Conservation (phyloP, 2,113 vertebrate species). For the Uria lomvia region DNA sequence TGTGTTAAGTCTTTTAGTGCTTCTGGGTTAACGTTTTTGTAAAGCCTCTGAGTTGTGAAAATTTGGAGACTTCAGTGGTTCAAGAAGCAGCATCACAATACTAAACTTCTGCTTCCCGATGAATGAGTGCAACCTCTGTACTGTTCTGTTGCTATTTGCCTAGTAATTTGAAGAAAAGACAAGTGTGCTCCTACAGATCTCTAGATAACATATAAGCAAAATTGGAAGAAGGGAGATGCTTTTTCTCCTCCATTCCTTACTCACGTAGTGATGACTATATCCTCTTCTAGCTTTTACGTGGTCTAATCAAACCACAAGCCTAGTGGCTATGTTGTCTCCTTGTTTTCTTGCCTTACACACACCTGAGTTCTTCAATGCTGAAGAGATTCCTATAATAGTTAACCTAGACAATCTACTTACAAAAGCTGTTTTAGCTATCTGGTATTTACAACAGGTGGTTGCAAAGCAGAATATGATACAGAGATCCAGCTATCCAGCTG, state of each 20-base stretch:
- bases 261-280: neutral
- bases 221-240: neutral
- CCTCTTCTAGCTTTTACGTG: neutral
- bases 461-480: neutral
- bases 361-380: neutral
- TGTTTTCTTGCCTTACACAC: neutral
- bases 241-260: neutral
- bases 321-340: neutral
- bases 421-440: neutral
- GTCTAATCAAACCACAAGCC: neutral
- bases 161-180: neutral
- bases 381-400: neutral
- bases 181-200: neutral
- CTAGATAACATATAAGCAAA: neutral
- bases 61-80: neutral
- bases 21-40: neutral
- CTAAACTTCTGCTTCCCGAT: neutral
- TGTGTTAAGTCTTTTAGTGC: neutral
- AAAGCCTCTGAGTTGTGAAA: neutral
- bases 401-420: neutral
- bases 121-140: neutral
- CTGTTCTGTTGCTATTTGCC: neutral
- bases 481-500: neutral
- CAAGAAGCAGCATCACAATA: neutral
- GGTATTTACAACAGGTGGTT: neutral